These are phyloP conservation scores for Xiphydria camelus DNA, from an alignment of 2,888 invertebrate genomes.

Conservation along the genomic window DNA sequence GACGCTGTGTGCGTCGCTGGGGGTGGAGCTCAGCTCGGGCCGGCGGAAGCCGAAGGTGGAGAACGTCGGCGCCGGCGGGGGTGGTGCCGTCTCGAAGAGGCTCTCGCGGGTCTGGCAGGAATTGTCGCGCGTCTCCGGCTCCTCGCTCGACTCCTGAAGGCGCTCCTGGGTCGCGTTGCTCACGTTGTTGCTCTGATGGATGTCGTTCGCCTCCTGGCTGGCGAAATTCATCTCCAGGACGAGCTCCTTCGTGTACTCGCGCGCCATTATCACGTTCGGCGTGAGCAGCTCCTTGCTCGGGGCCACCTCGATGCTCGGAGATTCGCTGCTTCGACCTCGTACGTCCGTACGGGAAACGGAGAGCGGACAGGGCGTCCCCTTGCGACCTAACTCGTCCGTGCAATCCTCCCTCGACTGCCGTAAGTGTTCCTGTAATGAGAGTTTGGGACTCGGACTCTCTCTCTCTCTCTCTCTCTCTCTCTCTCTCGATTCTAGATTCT, in stretches of 20 bases:
- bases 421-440: conserved; percentile 70
- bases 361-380: conserved; percentile 47
- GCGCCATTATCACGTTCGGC: conserved; percentile 32
- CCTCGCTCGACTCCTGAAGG: conserved; percentile 49
- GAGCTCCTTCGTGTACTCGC: conserved; percentile 41
- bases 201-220: conserved; percentile 44
- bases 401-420: conserved; percentile 80
- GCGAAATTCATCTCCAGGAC: conserved; percentile 44
- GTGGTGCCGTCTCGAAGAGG: conserved; percentile 60
- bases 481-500: too few species aligned
- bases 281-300: conserved; percentile 48
- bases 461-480: too few species aligned
- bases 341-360: conserved; percentile 42
- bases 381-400: conserved; percentile 68
- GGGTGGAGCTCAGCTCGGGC: conserved; percentile 1
- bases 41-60: conserved; percentile 62
- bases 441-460: too few species aligned
- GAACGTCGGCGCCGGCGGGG: conserved; percentile 56
- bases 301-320: conserved; percentile 47
- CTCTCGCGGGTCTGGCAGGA: conserved; percentile 85
- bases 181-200: conserved; percentile 55
- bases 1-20: conserved; percentile 19
- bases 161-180: conserved; percentile 55
- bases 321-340: conserved; percentile 45
- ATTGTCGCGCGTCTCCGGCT: conserved; percentile 71